Evolutionary conservation across 2,888 invertebrate species (phyloP).

Genomic region (Caenorhabditis plicata): DNA sequence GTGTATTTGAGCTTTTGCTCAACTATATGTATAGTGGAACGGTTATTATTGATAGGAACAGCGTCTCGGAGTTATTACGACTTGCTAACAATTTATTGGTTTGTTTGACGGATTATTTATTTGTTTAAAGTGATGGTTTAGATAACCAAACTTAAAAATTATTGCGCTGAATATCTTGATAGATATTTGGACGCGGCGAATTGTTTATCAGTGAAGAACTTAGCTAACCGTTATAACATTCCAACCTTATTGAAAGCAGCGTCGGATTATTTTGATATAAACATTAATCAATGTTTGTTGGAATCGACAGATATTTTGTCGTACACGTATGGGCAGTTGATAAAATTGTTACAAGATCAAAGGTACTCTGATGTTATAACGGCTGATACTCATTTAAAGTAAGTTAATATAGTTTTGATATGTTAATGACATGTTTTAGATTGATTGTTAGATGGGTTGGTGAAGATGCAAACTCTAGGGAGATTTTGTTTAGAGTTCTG

Average conservation of each 20-base stretch:
- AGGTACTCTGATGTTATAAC: slow-evolving; percentile 64
- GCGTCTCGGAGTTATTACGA: slow-evolving; percentile 73
- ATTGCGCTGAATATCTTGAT: slow-evolving; percentile 74
- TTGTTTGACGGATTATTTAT: slow-evolving; percentile 5
- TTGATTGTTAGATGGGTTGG: slow-evolving; percentile 72
- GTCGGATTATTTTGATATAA: slow-evolving; percentile 57
- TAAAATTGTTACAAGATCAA: slow-evolving; percentile 71
- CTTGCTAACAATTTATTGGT: slow-evolving; percentile 74
- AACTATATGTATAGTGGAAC: slow-evolving; percentile 75
- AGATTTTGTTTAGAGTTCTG: slow-evolving; percentile 71
- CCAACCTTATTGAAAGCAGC: slow-evolving; percentile 70
- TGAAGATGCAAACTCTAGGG: slow-evolving; percentile 69
- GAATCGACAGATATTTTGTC: slow-evolving; percentile 71
- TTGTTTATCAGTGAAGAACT: slow-evolving; percentile 73
- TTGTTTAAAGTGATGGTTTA: slow-evolving; percentile 17
- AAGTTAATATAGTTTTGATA: neutral
- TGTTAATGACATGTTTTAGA: slow-evolving; percentile 33
- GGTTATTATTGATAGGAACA: slow-evolving; percentile 72
- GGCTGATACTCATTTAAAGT: slow-evolving; percentile 64
- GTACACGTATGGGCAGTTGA: slow-evolving; percentile 69
- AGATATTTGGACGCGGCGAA: slow-evolving; percentile 73
- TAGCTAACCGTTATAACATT: slow-evolving; percentile 73
- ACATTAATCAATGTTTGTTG: slow-evolving; percentile 67
- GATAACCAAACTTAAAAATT: slow-evolving; percentile 69
- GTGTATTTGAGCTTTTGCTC: slow-evolving; percentile 72